A percentile compares a stretch with the other conserved stretches of the same genome.
Conservation (phyloP, 2,888 invertebrate species). For the Herminia tarsipennalis region DNA sequence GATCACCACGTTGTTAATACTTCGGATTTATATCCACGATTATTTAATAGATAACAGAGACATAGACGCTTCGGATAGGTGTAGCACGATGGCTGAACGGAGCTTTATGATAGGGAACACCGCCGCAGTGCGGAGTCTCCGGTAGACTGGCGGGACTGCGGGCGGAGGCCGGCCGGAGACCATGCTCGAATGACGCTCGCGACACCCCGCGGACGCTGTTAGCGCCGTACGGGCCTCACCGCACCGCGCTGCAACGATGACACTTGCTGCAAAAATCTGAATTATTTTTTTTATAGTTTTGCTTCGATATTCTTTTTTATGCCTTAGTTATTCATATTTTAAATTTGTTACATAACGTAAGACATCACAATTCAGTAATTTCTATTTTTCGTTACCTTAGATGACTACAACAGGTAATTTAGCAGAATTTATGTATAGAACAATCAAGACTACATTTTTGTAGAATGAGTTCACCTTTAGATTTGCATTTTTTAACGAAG, state of each 20-base stretch:
- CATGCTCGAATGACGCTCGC: constrained; percentile 48
- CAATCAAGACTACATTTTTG: too few species aligned
- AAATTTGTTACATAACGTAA: too few species aligned
- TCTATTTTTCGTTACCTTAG: too few species aligned
- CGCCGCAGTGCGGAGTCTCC: constrained; percentile 77
- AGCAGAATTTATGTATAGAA: too few species aligned
- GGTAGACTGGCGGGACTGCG: constrained; percentile 65
- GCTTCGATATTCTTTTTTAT: too few species aligned
- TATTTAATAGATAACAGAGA: constrained; percentile 34
- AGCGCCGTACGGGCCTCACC: constrained; percentile 16
- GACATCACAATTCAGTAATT: too few species aligned
- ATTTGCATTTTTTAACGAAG: constrained; percentile 4
- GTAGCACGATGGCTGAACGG: constrained; percentile 32
- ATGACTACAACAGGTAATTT: too few species aligned
- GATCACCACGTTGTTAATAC: constrained; percentile 48
- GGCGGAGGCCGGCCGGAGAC: constrained; percentile 44
- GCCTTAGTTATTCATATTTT: too few species aligned
- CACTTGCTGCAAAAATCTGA: constrained; percentile 47
- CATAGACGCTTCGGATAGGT: constrained; percentile 42
- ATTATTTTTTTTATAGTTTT: too few species aligned
- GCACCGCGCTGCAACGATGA: constrained; percentile 12
- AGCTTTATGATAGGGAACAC: constrained; percentile 53
- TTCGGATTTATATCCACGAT: constrained; percentile 35
- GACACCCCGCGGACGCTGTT: constrained; percentile 34
- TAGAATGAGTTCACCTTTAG: background rate